Evolutionary conservation across 2,888 invertebrate species (phyloP).

Genomic region (Andrena haemorrhoa): DNA sequence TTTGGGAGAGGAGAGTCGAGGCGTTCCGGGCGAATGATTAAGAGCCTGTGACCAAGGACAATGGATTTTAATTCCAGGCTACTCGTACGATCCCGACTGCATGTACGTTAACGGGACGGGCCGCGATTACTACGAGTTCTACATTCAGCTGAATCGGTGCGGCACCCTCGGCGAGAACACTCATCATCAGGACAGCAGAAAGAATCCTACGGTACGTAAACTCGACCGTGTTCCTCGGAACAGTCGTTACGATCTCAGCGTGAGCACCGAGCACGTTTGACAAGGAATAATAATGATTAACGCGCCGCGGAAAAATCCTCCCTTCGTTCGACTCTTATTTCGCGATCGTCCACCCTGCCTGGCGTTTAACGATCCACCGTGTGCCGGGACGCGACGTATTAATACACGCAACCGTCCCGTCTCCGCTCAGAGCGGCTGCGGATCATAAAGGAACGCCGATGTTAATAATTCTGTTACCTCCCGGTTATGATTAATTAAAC

Average conservation of each 20-base stretch:
- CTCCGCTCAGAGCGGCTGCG: background rate
- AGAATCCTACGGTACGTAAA: slow-evolving; percentile 92
- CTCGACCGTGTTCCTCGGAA: background rate
- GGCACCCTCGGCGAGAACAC: slow-evolving; percentile 96
- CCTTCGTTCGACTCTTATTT: slow-evolving; percentile 24
- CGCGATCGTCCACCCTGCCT: slow-evolving; percentile 1
- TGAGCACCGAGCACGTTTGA: slow-evolving; percentile 30
- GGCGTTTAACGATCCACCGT: slow-evolving; percentile 20
- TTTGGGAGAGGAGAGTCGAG: background rate
- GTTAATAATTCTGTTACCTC: slow-evolving; percentile 51
- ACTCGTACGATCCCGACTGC: slow-evolving; percentile 97
- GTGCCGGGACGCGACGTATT: slow-evolving; percentile 13
- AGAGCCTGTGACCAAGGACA: slow-evolving; percentile 49
- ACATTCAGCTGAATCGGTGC: slow-evolving; percentile 96
- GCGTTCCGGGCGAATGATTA: background rate
- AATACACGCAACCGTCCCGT: slow-evolving; percentile 23
- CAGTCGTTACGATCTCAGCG: slow-evolving; percentile 49
- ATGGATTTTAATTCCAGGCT: slow-evolving; percentile 87
- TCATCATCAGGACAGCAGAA: slow-evolving; percentile 93
- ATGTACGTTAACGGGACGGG: slow-evolving; percentile 98
- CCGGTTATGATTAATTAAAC: slow-evolving; percentile 35
- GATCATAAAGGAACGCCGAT: slow-evolving; percentile 21
- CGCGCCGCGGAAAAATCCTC: slow-evolving; percentile 3
- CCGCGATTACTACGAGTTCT: slow-evolving; percentile 96
- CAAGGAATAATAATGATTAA: slow-evolving; percentile 64